Evolutionary conservation across 2,888 invertebrate species (phyloP).

Genomic region (Cylloceria caligata): DNA sequence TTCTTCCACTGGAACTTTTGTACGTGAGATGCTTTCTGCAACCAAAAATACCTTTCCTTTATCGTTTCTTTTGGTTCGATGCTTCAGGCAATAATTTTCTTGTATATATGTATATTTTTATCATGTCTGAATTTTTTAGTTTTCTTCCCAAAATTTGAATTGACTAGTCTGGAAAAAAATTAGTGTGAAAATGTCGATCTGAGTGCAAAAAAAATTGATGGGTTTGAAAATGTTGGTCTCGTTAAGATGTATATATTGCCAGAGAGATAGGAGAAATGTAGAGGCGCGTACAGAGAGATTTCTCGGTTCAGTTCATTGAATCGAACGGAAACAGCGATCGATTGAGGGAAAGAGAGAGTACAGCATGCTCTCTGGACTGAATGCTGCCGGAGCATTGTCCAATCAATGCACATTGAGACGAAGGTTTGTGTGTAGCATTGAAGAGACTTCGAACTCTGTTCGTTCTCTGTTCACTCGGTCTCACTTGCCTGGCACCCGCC

Average conservation of each 20-base stretch:
- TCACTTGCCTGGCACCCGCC: conserved; percentile 21
- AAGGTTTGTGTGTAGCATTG: conserved; percentile 69
- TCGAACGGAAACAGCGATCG: conserved; percentile 50
- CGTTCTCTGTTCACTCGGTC: conserved; percentile 41
- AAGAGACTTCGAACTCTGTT: conserved; percentile 59
- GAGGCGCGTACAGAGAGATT: conserved; percentile 55
- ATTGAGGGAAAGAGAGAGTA: conserved; percentile 50
- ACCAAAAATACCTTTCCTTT: not conserved
- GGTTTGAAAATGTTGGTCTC: conserved; percentile 1
- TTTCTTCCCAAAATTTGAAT: not conserved
- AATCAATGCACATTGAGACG: conserved; percentile 82
- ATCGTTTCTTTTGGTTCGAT: not conserved
- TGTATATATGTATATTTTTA: too few species aligned
- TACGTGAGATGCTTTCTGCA: conserved; percentile 10
- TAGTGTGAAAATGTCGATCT: not conserved
- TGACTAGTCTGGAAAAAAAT: not conserved
- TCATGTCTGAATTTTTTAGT: too few species aligned
- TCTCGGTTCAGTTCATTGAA: conserved; percentile 48
- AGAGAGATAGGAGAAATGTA: conserved; percentile 72
- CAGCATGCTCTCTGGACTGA: conserved; percentile 68
- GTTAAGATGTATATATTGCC: not conserved
- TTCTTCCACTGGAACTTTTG: conserved; percentile 1
- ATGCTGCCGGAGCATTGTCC: conserved; percentile 77
- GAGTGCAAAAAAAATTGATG: not conserved
- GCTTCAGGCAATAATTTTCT: not conserved